Evolutionary conservation across 1,140 invertebrate genomes (phyloP).

Genomic region (Tyrophagus putrescentiae): DNA sequence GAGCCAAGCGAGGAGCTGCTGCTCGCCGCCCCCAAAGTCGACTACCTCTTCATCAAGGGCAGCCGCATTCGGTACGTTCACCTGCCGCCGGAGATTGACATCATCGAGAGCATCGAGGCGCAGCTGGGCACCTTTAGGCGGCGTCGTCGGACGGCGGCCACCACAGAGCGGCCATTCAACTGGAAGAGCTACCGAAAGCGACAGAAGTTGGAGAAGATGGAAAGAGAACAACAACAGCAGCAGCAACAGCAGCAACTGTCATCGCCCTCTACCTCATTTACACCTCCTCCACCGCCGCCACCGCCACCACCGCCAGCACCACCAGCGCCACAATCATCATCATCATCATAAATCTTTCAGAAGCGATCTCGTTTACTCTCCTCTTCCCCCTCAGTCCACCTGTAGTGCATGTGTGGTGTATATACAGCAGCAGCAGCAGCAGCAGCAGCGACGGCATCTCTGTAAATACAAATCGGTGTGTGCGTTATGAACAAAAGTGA

Average conservation of each 20-base stretch:
- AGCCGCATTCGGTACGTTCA: conserved; percentile 18
- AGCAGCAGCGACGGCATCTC: no score
- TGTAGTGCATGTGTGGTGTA: no score
- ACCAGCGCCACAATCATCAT: no score
- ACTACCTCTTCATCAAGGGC: conserved; percentile 23
- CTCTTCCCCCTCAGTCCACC: no score
- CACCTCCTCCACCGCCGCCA: no score
- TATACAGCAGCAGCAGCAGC: no score
- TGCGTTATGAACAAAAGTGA: no score
- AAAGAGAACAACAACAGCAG: neutral
- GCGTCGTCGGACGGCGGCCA: neutral
- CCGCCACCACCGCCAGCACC: no score
- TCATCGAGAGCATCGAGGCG: conserved; percentile 14
- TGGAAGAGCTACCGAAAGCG: conserved; percentile 12
- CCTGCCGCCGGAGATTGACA: conserved; percentile 17
- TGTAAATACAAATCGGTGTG: no score
- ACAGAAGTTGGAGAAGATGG: neutral
- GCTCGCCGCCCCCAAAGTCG: neutral
- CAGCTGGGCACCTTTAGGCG: neutral
- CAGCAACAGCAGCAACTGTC: neutral
- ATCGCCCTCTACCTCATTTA: no score
- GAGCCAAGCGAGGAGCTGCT: neutral
- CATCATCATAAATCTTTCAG: no score
- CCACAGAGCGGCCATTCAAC: conserved; percentile 7
- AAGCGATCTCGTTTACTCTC: no score